Evolutionary conservation across 2,797 vertebrate species (phyloP).

Genomic region (Capromys pilorides): DNA sequence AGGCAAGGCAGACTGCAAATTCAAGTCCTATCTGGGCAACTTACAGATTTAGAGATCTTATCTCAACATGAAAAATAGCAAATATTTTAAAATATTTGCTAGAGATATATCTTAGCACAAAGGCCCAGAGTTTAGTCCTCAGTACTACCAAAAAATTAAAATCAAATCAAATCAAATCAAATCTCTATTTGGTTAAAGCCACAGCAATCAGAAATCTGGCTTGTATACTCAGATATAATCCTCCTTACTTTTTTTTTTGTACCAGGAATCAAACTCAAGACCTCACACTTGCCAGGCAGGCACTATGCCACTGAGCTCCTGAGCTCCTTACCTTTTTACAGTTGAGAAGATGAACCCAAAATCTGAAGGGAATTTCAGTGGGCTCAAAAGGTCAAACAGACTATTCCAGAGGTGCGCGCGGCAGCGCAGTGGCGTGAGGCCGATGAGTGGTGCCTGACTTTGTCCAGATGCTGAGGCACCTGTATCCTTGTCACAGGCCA

Average conservation of each 20-base stretch:
- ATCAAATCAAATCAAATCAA: slow-evolving; percentile 29
- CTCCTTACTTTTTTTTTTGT: not conserved
- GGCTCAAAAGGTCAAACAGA: slow-evolving; percentile 48
- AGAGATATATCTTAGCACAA: not conserved
- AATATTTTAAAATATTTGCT: not conserved
- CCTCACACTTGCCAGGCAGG: no score
- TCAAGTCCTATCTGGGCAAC: not conserved
- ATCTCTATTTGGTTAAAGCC: not conserved
- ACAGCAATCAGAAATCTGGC: slow-evolving; percentile 4
- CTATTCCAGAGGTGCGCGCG: not conserved
- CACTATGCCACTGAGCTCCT: no score
- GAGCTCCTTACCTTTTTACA: not conserved
- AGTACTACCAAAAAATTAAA: not conserved
- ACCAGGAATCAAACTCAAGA: no score
- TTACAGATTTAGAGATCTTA: not conserved
- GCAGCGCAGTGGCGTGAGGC: not conserved
- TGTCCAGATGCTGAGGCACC: slow-evolving; percentile 79
- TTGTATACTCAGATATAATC: not conserved
- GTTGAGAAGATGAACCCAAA: slow-evolving; percentile 28
- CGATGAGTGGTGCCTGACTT: slow-evolving; percentile 13
- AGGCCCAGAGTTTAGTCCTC: not conserved
- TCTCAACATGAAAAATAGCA: not conserved
- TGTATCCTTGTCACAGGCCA: slow-evolving; percentile 62
- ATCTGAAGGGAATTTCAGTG: slow-evolving; percentile 36
- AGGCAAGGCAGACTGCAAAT: not conserved